phyloP scores from a whole-genome alignment of 2,888 invertebrate species.

The Notodonta dromedarius region DNA sequence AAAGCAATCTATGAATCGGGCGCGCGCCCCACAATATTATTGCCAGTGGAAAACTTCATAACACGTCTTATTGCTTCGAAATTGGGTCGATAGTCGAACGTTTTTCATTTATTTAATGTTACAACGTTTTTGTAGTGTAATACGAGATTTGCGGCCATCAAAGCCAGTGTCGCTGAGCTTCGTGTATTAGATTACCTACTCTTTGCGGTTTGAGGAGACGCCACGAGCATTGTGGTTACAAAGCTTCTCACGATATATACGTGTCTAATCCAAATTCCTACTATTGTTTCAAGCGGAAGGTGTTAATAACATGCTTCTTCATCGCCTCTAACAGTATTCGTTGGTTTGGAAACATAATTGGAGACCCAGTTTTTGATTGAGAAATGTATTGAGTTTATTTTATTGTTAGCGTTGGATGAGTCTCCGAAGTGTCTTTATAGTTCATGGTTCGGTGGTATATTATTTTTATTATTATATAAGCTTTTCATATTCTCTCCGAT shows the following conservation, averaged over 20 bases:
- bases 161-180: constrained; percentile 82
- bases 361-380: constrained; percentile 19
- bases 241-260: constrained; percentile 74
- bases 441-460: no score
- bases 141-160: constrained; percentile 77
- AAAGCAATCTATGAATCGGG: constrained; percentile 77
- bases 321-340: constrained; percentile 29
- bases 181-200: constrained; percentile 80
- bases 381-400: constrained; percentile 21
- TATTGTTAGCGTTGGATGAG: not conserved
- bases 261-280: constrained; percentile 55
- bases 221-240: constrained; percentile 76
- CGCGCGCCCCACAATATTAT: constrained; percentile 52
- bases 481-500: constrained; percentile 14
- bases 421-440: no score
- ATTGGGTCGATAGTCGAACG: constrained; percentile 49
- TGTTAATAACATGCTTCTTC: constrained; percentile 42
- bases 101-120: constrained; percentile 21
- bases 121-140: constrained; percentile 59
- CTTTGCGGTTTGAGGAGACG: constrained; percentile 79
- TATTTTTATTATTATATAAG: constrained; percentile 1
- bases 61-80: constrained; percentile 38
- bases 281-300: constrained; percentile 55
- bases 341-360: constrained; percentile 14
- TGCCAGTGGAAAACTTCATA: constrained; percentile 40